Base-by-base conservation (phyloP, 2,888 invertebrate species). In the Drosophila maculinotata region DNA sequence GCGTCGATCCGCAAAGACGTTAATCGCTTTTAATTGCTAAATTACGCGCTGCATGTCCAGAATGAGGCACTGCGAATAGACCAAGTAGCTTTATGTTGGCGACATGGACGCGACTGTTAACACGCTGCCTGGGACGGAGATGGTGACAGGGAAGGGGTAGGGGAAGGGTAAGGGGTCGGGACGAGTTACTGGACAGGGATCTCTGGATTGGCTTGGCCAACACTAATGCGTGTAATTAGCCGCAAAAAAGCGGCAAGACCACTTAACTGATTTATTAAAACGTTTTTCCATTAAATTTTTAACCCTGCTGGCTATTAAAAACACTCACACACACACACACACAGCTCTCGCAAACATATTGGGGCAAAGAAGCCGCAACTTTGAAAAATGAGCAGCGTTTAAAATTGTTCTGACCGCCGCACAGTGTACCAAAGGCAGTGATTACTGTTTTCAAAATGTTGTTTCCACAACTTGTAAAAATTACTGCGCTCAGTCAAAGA, bases 181-280 rank as follows among this genome's bases (percentile, higher is more conserved):
- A 10, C 8, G 51, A 5, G 12, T n/a, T n/a, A 36, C 9, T 15
- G 15, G 15, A 23, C 39, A 12, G 39, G 28, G 30, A 45, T 31
- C 44, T 35, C 68, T 53, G 58, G 65, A 36, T 66, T 70, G 48
- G 60, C 68, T 56, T 57, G 85, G 81, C 66, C 78, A 75, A 62
- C 85, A 83, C 88, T 84, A 84, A 84, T 84, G 83, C 88, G 88
- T 86, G 88, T 87, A 84, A 84, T 84, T 84, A 84, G 83, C 88
- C 83, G 84, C 88, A 84, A 87, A 84, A 79, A 82, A 84, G 88
- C 86, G 86, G 83, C 83, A 87, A 87, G 83, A 84, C 86, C 83
- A 84, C 88, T 84, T 84, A 84, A 84, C 83, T 84, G 83, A 84
- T 84, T 84, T 84, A 84, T 84, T 87, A 87, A 84, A 84, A 84